These are phyloP conservation scores for Hydropsyche betteni DNA, from an alignment of 2,888 invertebrate species.

Conservation along the genomic window DNA sequence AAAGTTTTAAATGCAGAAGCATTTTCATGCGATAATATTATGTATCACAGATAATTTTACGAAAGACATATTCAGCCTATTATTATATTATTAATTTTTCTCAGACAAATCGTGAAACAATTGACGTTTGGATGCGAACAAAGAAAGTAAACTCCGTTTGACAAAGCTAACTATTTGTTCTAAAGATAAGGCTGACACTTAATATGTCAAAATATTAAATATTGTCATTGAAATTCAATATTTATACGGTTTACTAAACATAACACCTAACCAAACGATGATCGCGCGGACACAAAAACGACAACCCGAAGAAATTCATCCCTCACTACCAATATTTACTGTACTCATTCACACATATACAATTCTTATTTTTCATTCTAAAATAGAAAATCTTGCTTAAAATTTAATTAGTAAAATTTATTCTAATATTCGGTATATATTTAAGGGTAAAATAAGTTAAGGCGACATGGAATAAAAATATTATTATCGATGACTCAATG, in stretches of 20 bases:
- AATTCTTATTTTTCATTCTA: background rate
- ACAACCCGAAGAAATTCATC: slow-evolving; percentile 36
- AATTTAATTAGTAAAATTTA: too few relatives aligned
- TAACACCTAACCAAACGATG: slow-evolving; percentile 43
- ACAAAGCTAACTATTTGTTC: slow-evolving; percentile 35
- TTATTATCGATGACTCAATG: too few relatives aligned
- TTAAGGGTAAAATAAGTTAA: too few relatives aligned
- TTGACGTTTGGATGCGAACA: slow-evolving; percentile 29
- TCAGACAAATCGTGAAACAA: slow-evolving; percentile 7
- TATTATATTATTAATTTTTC: background rate
- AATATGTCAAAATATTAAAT: slow-evolving; percentile 68
- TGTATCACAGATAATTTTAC: too few relatives aligned
- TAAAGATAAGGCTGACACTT: slow-evolving; percentile 53
- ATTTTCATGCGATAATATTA: background rate
- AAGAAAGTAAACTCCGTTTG: slow-evolving; percentile 35
- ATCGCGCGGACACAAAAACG: slow-evolving; percentile 22
- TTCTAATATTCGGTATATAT: too few relatives aligned
- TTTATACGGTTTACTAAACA: slow-evolving; percentile 47
- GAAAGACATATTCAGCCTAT: background rate
- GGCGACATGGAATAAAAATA: too few relatives aligned
- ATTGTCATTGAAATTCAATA: slow-evolving; percentile 55
- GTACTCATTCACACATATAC: slow-evolving; percentile 33
- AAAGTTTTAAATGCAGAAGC: background rate
- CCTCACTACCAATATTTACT: slow-evolving; percentile 41
- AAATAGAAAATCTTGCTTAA: too few relatives aligned